phyloP scores from a whole-genome alignment of 2,113 vertebrate genomes.

The Salvelinus namaycush region DNA sequence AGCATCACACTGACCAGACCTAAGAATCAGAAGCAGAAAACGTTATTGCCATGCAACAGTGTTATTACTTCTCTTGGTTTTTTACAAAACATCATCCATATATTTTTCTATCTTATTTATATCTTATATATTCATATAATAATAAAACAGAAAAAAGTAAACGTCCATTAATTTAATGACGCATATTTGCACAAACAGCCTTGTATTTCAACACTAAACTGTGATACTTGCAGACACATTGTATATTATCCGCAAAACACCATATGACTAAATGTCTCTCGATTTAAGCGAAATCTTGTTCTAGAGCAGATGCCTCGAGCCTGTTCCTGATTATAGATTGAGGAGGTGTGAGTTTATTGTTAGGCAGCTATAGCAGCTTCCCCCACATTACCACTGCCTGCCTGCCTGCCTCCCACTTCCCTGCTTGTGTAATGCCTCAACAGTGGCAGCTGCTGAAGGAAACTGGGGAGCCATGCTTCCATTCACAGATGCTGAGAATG shows the following conservation, averaged over 20 bases:
- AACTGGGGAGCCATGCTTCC: neutral
- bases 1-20: no score
- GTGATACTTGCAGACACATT: neutral
- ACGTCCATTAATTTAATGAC: neutral
- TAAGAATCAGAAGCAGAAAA: neutral
- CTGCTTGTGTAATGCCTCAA: neutral
- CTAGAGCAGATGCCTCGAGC: neutral
- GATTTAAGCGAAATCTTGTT: neutral
- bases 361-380: neutral
- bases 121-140: neutral
- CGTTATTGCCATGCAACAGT: neutral
- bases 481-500: neutral
- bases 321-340: neutral
- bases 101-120: neutral
- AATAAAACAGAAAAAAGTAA: neutral
- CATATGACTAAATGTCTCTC: neutral
- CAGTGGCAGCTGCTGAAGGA: neutral
- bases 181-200: neutral
- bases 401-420: neutral
- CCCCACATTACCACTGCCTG: neutral
- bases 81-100: no score
- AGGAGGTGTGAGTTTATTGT: conserved; percentile 4
- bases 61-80: no score
- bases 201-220: neutral
- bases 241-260: no score